Evolutionary conservation across 2,113 vertebrate species (phyloP).

Genomic region (Meleagris gallopavo): DNA sequence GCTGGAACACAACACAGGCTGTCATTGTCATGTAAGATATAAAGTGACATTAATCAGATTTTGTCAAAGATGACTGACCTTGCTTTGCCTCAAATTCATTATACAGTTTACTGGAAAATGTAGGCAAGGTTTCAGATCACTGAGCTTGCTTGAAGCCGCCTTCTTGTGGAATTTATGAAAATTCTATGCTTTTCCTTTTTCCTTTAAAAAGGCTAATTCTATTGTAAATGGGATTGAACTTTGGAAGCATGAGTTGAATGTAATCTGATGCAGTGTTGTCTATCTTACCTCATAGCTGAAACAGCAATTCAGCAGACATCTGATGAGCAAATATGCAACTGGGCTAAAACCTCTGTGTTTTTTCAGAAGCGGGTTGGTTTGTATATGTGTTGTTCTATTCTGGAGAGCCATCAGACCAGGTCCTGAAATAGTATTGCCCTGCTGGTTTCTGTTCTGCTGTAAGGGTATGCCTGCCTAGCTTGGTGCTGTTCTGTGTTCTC

Average conservation of each 20-base stretch:
- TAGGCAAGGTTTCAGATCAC: neutral
- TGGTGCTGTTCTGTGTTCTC: accelerated
- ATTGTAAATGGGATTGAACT: neutral
- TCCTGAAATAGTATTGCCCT: accelerated
- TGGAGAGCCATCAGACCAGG: accelerated
- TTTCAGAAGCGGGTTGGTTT: neutral
- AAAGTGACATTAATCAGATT: neutral
- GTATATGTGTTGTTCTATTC: neutral
- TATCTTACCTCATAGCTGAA: neutral
- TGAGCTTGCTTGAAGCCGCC: neutral
- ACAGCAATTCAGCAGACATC: neutral
- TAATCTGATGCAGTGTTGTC: neutral
- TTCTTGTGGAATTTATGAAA: neutral
- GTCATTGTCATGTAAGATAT: neutral
- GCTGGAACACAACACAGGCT: neutral
- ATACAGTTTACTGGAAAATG: neutral
- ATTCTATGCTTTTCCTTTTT: neutral
- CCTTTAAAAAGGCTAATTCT: neutral
- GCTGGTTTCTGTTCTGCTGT: too few species aligned
- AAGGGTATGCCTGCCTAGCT: accelerated
- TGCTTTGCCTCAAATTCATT: neutral
- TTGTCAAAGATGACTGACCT: neutral
- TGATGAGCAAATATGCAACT: neutral
- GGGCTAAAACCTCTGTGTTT: neutral
- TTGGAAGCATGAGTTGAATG: neutral